phyloP scores from a whole-genome alignment of 1,140 invertebrate genomes.

The Tetramorium alpestre region DNA sequence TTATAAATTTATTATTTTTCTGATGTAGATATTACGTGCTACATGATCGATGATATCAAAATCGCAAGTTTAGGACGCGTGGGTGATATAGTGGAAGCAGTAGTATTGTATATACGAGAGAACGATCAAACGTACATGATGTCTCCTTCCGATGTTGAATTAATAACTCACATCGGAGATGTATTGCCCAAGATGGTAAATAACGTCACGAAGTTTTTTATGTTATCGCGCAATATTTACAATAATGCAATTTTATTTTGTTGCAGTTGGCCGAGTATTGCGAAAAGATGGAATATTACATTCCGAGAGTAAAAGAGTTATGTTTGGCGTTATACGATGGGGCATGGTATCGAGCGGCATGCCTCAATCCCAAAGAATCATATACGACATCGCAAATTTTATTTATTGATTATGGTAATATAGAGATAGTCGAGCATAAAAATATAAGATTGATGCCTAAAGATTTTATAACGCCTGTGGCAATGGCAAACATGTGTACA shows the following conservation, averaged over 20 bases:
- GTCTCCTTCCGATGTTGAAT: conserved; percentile 66
- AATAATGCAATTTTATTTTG: conserved; percentile 7
- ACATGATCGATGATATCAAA: conserved; percentile 64
- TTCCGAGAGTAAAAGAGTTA: conserved; percentile 79
- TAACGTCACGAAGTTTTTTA: background rate
- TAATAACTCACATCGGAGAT: conserved; percentile 67
- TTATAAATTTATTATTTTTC: conserved; percentile 31
- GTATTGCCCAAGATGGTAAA: conserved; percentile 74
- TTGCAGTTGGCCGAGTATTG: conserved; percentile 78
- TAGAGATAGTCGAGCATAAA: conserved; percentile 71
- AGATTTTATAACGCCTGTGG: conserved; percentile 74
- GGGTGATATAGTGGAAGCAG: conserved; percentile 70
- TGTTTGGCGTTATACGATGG: conserved; percentile 77
- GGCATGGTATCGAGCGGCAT: conserved; percentile 78
- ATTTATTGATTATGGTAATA: conserved; percentile 81
- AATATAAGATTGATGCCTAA: conserved; percentile 80
- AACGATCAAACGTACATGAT: conserved; percentile 47
- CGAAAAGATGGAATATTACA: conserved; percentile 73
- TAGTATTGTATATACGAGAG: conserved; percentile 39
- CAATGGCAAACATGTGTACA: conserved; percentile 72
- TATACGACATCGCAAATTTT: conserved; percentile 66
- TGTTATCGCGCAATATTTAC: background rate
- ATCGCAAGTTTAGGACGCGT: conserved; percentile 72
- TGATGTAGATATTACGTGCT: conserved; percentile 71
- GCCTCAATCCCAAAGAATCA: conserved; percentile 59